phyloP scores from a whole-genome alignment of 2,113 vertebrate species.

The Dicentrarchus labrax region DNA sequence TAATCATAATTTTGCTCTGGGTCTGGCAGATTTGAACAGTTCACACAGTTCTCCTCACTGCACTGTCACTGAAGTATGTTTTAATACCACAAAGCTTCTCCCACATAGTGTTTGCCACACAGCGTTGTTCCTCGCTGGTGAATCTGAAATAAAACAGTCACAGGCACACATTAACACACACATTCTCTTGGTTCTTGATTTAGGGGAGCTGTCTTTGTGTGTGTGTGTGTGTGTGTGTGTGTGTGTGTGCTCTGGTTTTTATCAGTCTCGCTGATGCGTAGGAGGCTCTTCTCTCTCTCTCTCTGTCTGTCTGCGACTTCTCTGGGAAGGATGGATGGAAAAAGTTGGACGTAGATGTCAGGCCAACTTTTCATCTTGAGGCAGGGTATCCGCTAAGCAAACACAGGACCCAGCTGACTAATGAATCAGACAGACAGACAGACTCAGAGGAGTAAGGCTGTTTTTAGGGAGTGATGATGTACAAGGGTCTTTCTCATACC shows the following conservation, averaged over 20 bases:
- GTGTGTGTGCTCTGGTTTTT: conserved; percentile 73
- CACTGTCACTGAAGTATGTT: conserved; percentile 54
- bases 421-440: conserved; percentile 70
- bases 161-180: conserved; percentile 13
- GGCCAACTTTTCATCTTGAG: conserved; percentile 76
- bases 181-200: conserved; percentile 61
- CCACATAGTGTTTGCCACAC: conserved; percentile 40
- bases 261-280: conserved; percentile 73
- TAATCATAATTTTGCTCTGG: conserved; percentile 19
- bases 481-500: conserved; percentile 36
- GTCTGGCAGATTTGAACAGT: conserved; percentile 34
- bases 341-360: conserved; percentile 76
- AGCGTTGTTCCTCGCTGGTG: conserved; percentile 27
- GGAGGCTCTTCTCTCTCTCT: conserved; percentile 57
- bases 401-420: conserved; percentile 71
- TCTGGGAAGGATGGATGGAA: conserved; percentile 75
- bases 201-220: conserved; percentile 65
- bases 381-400: conserved; percentile 76
- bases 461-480: conserved; percentile 60
- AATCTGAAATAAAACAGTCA: conserved; percentile 41
- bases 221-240: conserved; percentile 37
- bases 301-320: conserved; percentile 50
- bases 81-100: conserved; percentile 48
- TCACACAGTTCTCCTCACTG: conserved; percentile 38
- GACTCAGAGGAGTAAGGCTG: conserved; percentile 49